Base-by-base conservation (phyloP, 2,797 vertebrate species). In the Nyctalus aviator region DNA sequence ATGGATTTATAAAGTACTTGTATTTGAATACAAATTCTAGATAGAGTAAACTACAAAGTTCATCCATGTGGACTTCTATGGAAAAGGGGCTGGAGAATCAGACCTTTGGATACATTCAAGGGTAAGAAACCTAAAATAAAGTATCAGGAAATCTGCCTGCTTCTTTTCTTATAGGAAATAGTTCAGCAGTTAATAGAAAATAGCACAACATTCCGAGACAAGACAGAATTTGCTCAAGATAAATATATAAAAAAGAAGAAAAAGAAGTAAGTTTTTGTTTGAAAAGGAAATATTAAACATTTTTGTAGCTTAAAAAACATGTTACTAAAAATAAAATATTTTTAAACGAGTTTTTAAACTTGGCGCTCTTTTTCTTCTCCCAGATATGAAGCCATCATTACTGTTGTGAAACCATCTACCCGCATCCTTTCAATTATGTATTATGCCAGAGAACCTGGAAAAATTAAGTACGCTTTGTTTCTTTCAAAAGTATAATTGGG, bases 231-330 rank as follows among this genome's bases (percentile, higher is more conserved):
- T 98, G 99, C 99, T 88, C 99, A 99, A 98, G 98, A 99, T 95
- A 99, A 99, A 97, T 99, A 99, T 98, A 99, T 99, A 97, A 99
- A 99, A 98, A 99, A 99, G 98, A 99, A 99, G 98, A 99, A 99
- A 95, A 99, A 99, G 97, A 99, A 99, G 99, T 99, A 98, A 99
- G 15, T 53, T 89, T 92, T 50, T 95, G 62, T 94, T 96, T 89
- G 84, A 75, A 95, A 95, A 75, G 21, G 27, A 88, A 95, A 77
- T 69, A 41, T 25, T 69, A 55, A 46, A 17, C 79, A 46, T 84
- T 91, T 78, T 86, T 93, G 14, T 77, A 8, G 32, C 35, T 78
- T 89, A 27, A 55, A 55, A 46, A 41, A 48, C 35, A 18, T 88
- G 8, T 84, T 77, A 59, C 77, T 93, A 86, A 83, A 86, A 85